Conservation (phyloP, 2,113 vertebrate genomes). For the Manacus vitellinus region DNA sequence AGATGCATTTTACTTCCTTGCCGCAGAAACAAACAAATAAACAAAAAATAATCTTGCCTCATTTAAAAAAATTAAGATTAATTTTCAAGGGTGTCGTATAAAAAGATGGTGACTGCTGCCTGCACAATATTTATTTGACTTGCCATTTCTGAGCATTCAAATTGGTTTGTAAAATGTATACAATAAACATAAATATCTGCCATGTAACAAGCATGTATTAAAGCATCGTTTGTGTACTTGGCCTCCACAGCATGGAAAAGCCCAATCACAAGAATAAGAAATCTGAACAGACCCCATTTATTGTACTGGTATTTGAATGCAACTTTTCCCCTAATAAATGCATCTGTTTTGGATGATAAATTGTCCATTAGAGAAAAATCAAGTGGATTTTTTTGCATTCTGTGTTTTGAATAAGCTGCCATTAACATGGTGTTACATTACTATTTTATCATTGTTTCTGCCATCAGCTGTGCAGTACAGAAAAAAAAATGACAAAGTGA, state of each 20-base stretch:
- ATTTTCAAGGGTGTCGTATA: not conserved
- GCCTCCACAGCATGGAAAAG: conserved; percentile 8
- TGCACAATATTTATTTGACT: conserved; percentile 29
- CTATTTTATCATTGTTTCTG: conserved; percentile 40
- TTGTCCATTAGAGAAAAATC: conserved; percentile 62
- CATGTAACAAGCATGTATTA: not conserved
- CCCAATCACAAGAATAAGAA: conserved; percentile 29
- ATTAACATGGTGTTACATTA: conserved; percentile 11
- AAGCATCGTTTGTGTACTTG: conserved; percentile 27
- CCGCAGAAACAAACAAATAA: not conserved
- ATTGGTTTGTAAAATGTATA: conserved; percentile 15
- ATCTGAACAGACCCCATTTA: conserved; percentile 49
- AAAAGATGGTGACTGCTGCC: conserved; percentile 14
- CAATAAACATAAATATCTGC: conserved; percentile 32
- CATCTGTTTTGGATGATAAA: conserved; percentile 65
- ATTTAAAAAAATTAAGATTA: not conserved
- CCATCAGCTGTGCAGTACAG: not conserved
- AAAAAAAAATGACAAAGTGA: conserved; percentile 38
- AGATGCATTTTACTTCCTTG: not conserved
- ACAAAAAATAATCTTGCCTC: not conserved
- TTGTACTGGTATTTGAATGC: conserved; percentile 59
- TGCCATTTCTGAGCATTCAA: conserved; percentile 1
- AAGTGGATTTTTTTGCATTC: not conserved
- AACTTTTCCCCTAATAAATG: conserved; percentile 61
- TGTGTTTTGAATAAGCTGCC: conserved; percentile 54